Percentiles rank a stretch among this genome's conserved stretches.
Evolutionary conservation across 2,113 vertebrate species (phyloP).

Genomic region (Chlamydotis undulata): DNA sequence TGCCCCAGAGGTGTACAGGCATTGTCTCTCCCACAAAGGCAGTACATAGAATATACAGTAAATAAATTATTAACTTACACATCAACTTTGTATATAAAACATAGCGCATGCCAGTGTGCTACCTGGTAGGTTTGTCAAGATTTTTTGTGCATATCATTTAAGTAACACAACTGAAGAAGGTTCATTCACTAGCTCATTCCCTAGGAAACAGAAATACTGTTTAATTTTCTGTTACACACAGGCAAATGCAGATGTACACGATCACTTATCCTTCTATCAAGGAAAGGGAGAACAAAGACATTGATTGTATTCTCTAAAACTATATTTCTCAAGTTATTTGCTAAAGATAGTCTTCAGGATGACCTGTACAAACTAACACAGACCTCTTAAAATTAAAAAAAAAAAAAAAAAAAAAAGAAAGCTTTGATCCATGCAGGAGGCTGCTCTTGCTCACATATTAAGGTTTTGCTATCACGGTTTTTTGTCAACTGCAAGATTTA

Average conservation of each 20-base stretch:
- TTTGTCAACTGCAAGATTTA: not conserved
- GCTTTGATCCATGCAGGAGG: not conserved
- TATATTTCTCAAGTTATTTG: not conserved
- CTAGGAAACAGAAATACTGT: not conserved
- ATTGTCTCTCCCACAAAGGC: not conserved
- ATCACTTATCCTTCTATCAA: not conserved
- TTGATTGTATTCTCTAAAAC: not conserved
- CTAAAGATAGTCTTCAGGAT: not conserved
- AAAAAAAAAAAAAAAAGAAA: not conserved
- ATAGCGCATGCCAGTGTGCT: accelerated
- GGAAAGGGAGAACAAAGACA: not conserved
- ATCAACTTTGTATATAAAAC: not conserved
- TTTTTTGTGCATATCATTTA: not conserved
- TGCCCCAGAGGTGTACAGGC: not conserved
- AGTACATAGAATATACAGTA: not conserved
- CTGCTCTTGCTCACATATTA: not conserved
- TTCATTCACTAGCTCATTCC: not conserved
- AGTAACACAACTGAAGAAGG: not conserved
- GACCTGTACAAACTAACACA: not conserved
- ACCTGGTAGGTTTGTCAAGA: not conserved
- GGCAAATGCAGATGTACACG: not conserved
- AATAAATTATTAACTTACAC: not conserved
- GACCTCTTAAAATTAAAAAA: not conserved
- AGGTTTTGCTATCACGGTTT: not conserved
- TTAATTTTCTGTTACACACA: not conserved